Base-by-base conservation (phyloP, 2,888 invertebrate species). In the Callinectes sapidus region DNA sequence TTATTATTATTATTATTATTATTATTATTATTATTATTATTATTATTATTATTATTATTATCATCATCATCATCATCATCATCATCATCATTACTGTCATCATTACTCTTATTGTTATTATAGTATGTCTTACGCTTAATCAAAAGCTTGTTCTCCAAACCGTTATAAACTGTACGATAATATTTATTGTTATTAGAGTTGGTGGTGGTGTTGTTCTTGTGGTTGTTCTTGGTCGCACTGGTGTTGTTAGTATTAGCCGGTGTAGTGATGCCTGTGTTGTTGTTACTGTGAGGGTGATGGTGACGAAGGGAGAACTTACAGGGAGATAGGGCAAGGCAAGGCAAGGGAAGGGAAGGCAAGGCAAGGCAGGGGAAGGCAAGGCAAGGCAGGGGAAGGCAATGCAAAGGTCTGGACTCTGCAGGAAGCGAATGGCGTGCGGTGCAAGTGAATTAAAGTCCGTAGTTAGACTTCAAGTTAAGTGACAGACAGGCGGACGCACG, bases 261-360 rank as follows among this genome's bases (percentile, higher is more conserved):
- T 14, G 61, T 61, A 10, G 28, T 28, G 28, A 28, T 28, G 71
- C 23, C 1, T n/a, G 1, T 23, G 86, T n/a, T 32, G 3, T 54
- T 42, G 87, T 87, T 23, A 42, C 48, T 28, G 39, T 39, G 87
- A 48, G 48, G 48, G 42, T 87, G 87, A 32, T 87, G 87, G 48
- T 87, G 48, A n/a, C 48, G 87, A 28, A 35, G 81, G 35, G 5
- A 48, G 42, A 3, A 81, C 32, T 81, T 14, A 81, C 81, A 13
- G 35, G 35, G 13, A 81, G 81, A 5, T 39, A 39, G 5, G 39
- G 39, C 39, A 39, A 39, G 39, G 39, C 81, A 35, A 18, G 48
- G 10, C 48, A 5, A 48, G 48, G 10, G 8, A 5, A 48, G 48
- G 39, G 35, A 35, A 18, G 48, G 10, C 48, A 5, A 48, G 48